Evolutionary conservation across 2,113 vertebrate genomes (phyloP), one percentile per base, ranked within the genome.

Genomic region (Cephalopholis sonnerati): DNA sequence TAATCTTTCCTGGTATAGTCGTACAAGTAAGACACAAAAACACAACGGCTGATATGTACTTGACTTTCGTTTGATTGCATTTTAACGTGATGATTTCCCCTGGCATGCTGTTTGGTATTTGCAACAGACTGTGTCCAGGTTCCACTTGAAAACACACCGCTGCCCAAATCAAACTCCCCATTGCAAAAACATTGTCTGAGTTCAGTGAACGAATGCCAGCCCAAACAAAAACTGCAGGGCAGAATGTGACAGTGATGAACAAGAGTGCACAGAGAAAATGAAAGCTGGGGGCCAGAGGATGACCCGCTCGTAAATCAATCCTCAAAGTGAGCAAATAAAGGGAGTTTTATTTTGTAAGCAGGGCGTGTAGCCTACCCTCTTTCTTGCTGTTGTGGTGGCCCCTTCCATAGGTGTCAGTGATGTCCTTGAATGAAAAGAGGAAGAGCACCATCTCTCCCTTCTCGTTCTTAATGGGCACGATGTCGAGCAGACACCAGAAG

Each of bases 341-440:
- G 6, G 27, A 54, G 0, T 4, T 20, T 58, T 68, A 36, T 29
- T 63, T 41, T 15, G 24, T 18, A 77, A 83, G 51, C 61, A 17
- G 32, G 54, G n/a, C n/a, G 25, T 32, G 63, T 44, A 39, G n/a
- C 85, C 88, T 92, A 98, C 97, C 96, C 27, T 97, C 96, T 72
- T 93, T 97, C 80, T 89, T 96, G 77, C 92, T 95, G 29, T 71
- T 89, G 2, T 66, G 85, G 15, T 92, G 88, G 64, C 84, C 89
- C 90, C 92, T 97, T 41, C 96, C 94, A 2, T 95, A 86, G 41
- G 90, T 96, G 81, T 98, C 97, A 0, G 97, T 97, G 95, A 98
- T 96, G 93, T 99, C 98, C 90, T 99, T 99, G 94, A 99, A 99
- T 64, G 98, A 99, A 92, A 99, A 97, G 25, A 99, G 97, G 92